Evolutionary conservation across 2,113 vertebrate species (phyloP).

Genomic region (Pseudorectes ferrugineus): DNA sequence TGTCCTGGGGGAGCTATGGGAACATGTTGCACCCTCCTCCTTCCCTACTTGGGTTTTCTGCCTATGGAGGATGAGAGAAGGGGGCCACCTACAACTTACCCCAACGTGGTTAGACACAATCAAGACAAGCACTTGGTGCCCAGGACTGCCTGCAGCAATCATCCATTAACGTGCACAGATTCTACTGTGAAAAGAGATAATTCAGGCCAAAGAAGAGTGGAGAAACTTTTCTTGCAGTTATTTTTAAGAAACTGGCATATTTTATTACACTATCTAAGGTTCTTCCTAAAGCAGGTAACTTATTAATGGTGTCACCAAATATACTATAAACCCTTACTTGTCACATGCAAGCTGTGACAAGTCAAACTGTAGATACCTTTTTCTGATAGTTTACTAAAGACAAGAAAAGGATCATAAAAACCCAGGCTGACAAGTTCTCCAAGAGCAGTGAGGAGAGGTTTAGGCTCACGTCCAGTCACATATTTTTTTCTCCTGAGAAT

Average conservation of each 20-base stretch:
- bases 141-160: not conserved
- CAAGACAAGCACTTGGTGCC: not conserved
- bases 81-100: not conserved
- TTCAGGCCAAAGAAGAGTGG: not conserved
- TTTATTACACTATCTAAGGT: not conserved
- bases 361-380: not conserved
- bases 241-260: not conserved
- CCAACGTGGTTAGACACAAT: not conserved
- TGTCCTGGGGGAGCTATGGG: not conserved
- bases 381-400: not conserved
- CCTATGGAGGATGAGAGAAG: not conserved
- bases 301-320: not conserved
- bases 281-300: not conserved
- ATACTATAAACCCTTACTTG: not conserved
- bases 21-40: not conserved
- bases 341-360: not conserved
- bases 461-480: not conserved
- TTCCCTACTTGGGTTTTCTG: not conserved
- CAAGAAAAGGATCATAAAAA: not conserved
- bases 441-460: not conserved
- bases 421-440: not conserved
- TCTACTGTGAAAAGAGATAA: not conserved
- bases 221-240: not conserved
- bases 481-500: not conserved
- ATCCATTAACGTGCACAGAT: not conserved